A percentile compares a stretch with the other conserved stretches of the same genome.
Evolutionary conservation across 2,113 vertebrate genomes (phyloP).

Genomic region (Pelvicachromis taeniatus): DNA sequence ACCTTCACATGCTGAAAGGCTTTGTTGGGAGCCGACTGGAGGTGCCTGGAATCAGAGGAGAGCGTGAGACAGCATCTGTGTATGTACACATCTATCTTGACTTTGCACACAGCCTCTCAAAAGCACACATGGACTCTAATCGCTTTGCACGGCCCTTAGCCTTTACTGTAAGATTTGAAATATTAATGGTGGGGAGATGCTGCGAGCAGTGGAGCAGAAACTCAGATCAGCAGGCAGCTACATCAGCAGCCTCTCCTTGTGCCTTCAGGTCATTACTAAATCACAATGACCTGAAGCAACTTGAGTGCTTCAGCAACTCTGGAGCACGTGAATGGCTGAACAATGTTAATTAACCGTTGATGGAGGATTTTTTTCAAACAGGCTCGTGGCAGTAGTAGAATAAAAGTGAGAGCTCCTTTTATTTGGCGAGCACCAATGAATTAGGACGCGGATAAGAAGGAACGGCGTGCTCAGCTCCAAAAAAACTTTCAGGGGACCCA

Average conservation of each 20-base stretch:
- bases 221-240: conserved; percentile 20
- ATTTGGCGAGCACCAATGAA: conserved; percentile 37
- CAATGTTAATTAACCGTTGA: conserved; percentile 43
- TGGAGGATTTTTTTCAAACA: not conserved
- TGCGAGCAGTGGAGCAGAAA: conserved; percentile 45
- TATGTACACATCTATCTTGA: not conserved
- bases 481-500: not conserved
- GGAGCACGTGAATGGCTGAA: not conserved
- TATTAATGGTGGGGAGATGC: conserved; percentile 51
- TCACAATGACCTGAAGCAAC: conserved; percentile 35
- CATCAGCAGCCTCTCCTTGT: conserved; percentile 35
- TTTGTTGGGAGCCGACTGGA: conserved; percentile 86
- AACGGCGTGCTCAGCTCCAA: not conserved
- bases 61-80: not conserved
- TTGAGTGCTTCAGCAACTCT: conserved; percentile 16
- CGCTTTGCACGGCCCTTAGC: conserved; percentile 11
- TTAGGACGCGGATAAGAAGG: conserved; percentile 11
- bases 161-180: conserved; percentile 60
- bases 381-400: conserved; percentile 28
- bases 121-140: not conserved
- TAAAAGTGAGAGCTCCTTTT: conserved; percentile 10
- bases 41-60: conserved; percentile 77
- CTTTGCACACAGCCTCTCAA: not conserved
- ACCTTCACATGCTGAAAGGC: conserved; percentile 94
- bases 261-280: conserved; percentile 39